These are phyloP conservation scores for Blera fallax DNA, from an alignment of 2,888 invertebrate genomes.

Conservation along the genomic window DNA sequence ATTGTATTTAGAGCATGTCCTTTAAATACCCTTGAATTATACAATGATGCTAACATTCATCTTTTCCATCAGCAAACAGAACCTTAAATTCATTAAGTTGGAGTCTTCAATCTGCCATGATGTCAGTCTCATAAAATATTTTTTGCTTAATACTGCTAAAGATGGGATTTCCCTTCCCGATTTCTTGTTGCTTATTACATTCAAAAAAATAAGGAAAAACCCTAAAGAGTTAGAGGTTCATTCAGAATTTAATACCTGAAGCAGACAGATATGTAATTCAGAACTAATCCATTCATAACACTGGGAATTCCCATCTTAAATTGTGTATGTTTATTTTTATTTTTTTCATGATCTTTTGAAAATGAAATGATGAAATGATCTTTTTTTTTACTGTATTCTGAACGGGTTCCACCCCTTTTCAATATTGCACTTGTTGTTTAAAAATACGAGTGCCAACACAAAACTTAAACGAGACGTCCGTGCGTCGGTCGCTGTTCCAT, in stretches of 20 bases:
- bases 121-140: background rate
- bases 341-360: too few species aligned
- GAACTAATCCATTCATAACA: background rate
- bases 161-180: background rate
- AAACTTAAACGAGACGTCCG: too few species aligned
- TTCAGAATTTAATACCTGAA: background rate
- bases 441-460: too few species aligned
- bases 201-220: background rate
- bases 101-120: background rate
- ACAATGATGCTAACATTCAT: background rate
- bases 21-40: too few species aligned
- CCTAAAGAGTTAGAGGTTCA: background rate
- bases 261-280: conserved; percentile 4
- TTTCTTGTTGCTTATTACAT: background rate
- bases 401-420: too few species aligned
- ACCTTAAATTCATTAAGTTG: background rate
- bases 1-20: too few species aligned
- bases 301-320: background rate
- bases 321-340: too few species aligned
- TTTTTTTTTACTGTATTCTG: too few species aligned
- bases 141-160: background rate
- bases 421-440: too few species aligned
- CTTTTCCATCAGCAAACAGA: background rate
- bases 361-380: too few species aligned
- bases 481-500: too few species aligned